These are phyloP conservation scores for Ruditapes philippinarum DNA, from an alignment of 1,140 invertebrate species.

Conservation along the genomic window DNA sequence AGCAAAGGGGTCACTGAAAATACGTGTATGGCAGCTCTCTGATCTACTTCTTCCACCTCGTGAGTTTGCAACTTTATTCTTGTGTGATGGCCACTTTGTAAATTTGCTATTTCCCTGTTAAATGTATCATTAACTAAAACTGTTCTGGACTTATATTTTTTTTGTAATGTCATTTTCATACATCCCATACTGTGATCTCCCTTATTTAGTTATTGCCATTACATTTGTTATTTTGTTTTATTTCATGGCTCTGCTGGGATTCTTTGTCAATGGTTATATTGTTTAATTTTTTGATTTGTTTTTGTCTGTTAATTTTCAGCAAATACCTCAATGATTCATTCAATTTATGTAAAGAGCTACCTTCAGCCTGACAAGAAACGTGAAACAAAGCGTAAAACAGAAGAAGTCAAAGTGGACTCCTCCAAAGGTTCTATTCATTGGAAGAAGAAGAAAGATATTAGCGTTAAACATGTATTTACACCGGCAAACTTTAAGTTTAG, in stretches of 20 bases:
- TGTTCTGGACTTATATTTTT: too few relatives aligned
- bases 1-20: slow-evolving; percentile 80
- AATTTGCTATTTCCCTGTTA: too few relatives aligned
- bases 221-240: too few relatives aligned
- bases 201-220: too few relatives aligned
- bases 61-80: too few relatives aligned
- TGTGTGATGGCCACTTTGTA: too few relatives aligned
- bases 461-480: slow-evolving; percentile 81
- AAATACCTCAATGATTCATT: slow-evolving; percentile 82
- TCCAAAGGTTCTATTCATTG: slow-evolving; percentile 67
- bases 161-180: too few relatives aligned
- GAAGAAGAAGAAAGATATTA: slow-evolving; percentile 29
- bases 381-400: slow-evolving; percentile 82
- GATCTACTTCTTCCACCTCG: slow-evolving; percentile 84
- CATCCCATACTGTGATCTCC: too few relatives aligned
- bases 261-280: too few relatives aligned
- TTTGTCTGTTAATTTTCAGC: slow-evolving; percentile 75
- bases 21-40: slow-evolving; percentile 84
- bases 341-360: slow-evolving; percentile 82
- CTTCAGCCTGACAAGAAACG: slow-evolving; percentile 82
- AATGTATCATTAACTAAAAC: too few relatives aligned
- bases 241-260: too few relatives aligned
- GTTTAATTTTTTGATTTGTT: too few relatives aligned
- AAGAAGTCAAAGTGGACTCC: slow-evolving; percentile 79
- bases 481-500: slow-evolving; percentile 83